Evolutionary conservation across 2,113 vertebrate genomes (phyloP), one percentile per base, ranked within the genome.

Genomic region (Micronycteris hirsuta): DNA sequence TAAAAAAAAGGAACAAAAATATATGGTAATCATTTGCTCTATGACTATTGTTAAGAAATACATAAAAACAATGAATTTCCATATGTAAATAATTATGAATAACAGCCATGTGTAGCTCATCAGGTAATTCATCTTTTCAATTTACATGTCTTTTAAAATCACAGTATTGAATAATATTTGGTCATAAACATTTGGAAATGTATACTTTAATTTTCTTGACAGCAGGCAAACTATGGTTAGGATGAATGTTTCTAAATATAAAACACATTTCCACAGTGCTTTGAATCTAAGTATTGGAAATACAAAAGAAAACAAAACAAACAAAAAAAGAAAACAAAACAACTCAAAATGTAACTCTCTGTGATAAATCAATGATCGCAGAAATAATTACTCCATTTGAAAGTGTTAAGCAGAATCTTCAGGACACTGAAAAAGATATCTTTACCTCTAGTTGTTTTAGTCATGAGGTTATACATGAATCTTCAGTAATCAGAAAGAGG

Each of bases 241-340:
- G n/a, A 93, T 63, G 67, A 86, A 77, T 81, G 49, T 68, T 87
- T 86, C 26, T 90, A 94, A 91, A 76, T 65, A 84, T 28, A 76
- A 85, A 49, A 81, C 65, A 80, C 5, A 82, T 41, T 76, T 81
- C 2, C 76, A 83, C 70, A 49, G 36, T 88, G 54, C 38, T 96
- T 45, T 94, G 92, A 86, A 95, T 17, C n/a, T 36, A 84, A 84
- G 20, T 88, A 68, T 11, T 77, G 38, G 58, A 94, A 96, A 90
- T 67, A 76, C 13, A 76, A 89, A 89, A 78, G 26, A 77, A 61
- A 88, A 84, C 61, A 80, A 73, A 41, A n/a, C n/a, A n/a, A n/a
- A n/a, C n/a, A n/a, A n/a, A n/a, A 76, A 89, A 89, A 78, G 26
- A 77, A 61, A 88, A 84, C 61, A 80, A 73, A n/a, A 11, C 31